Evolutionary conservation across 2,888 invertebrate genomes (phyloP).

Genomic region (Incurvaria masculella): DNA sequence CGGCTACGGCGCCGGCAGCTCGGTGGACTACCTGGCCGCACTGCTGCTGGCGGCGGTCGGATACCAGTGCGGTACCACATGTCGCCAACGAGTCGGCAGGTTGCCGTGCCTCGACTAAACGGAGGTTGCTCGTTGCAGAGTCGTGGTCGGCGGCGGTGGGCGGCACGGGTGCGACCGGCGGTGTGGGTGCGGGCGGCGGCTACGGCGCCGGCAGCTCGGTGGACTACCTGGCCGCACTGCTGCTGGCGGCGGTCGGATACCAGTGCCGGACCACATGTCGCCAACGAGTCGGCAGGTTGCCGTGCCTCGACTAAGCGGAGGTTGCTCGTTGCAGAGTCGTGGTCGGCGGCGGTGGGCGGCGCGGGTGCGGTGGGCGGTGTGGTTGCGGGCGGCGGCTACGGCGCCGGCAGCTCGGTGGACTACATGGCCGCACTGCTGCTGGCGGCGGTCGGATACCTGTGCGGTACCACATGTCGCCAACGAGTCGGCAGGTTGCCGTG

Average conservation of each 20-base stretch:
- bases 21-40: slow-evolving; percentile 57
- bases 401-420: slow-evolving; percentile 48
- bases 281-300: too few relatives aligned
- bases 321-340: slow-evolving; percentile 27
- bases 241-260: slow-evolving; percentile 62
- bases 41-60: slow-evolving; percentile 60
- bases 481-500: slow-evolving; percentile 53
- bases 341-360: slow-evolving; percentile 30
- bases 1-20: slow-evolving; percentile 38
- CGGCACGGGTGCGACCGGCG: slow-evolving; percentile 31
- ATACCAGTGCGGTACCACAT: slow-evolving; percentile 70
- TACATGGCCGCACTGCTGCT: slow-evolving; percentile 59
- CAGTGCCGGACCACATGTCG: slow-evolving; percentile 72
- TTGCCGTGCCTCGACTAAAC: too few relatives aligned
- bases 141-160: slow-evolving; percentile 46
- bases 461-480: slow-evolving; percentile 72
- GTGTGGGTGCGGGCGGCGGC: slow-evolving; percentile 23
- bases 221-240: slow-evolving; percentile 58
- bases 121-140: too few relatives aligned
- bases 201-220: slow-evolving; percentile 41
- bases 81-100: slow-evolving; percentile 66
- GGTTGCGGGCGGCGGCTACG: slow-evolving; percentile 23
- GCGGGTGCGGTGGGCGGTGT: slow-evolving; percentile 29
- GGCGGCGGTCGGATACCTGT: slow-evolving; percentile 66
- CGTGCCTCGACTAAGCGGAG: too few relatives aligned